Conservation (phyloP, 2,888 invertebrate species). For the Allygus modestus region DNA sequence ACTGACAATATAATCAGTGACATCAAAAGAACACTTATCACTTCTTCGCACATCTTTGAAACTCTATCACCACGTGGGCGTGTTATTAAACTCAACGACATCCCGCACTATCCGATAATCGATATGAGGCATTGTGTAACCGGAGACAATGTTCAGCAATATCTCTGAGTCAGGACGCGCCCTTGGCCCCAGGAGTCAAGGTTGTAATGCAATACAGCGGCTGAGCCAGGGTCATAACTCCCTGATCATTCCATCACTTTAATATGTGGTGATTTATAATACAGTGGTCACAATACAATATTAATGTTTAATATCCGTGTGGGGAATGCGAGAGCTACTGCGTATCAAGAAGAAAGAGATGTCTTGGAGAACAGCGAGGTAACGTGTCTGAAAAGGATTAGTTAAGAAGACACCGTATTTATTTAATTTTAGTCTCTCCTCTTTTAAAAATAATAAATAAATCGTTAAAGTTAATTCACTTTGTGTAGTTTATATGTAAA, state of each 20-base stretch:
- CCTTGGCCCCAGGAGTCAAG: slow-evolving; percentile 22
- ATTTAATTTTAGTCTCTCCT: too few species aligned
- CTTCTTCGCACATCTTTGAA: neutral
- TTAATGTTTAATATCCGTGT: neutral
- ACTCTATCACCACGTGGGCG: neutral
- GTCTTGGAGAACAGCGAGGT: too few species aligned
- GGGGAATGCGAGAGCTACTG: neutral
- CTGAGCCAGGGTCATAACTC: neutral
- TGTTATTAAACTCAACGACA: neutral
- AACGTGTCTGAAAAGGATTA: too few species aligned
- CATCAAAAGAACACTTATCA: neutral
- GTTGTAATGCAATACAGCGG: neutral
- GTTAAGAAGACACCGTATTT: too few species aligned
- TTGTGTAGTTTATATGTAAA: too few species aligned
- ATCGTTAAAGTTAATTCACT: too few species aligned
- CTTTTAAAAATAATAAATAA: too few species aligned
- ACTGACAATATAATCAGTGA: neutral
- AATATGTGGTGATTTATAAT: neutral
- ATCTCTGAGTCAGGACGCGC: neutral
- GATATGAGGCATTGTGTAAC: neutral
- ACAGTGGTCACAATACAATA: neutral
- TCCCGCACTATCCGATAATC: neutral
- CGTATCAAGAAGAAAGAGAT: too few species aligned
- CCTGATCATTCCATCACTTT: neutral
- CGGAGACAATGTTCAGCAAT: slow-evolving; percentile 32